Conservation (phyloP, 2,888 invertebrate species). For the Eledone cirrhosa region DNA sequence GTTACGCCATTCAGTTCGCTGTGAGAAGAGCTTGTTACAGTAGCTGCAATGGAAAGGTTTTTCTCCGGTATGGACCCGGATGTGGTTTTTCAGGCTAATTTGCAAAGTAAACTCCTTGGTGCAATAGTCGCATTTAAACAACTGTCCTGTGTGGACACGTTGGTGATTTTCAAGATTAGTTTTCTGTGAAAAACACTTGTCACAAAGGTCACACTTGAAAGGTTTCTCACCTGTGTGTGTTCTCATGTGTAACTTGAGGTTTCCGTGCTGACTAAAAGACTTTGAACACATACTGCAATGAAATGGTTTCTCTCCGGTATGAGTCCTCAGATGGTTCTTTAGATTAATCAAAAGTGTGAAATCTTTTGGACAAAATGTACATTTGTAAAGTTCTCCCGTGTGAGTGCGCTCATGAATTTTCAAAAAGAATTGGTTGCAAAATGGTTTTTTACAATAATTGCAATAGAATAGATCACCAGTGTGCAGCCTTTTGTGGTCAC, state of each 20-base stretch:
- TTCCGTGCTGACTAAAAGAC: conserved; percentile 18
- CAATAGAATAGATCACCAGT: conserved; percentile 22
- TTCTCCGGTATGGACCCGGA: conserved; percentile 8
- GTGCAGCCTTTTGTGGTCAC: conserved; percentile 3
- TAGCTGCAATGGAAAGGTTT: conserved; percentile 19
- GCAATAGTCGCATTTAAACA: conserved; percentile 22
- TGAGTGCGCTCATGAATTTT: conserved; percentile 16
- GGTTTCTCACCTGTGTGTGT: conserved; percentile 21
- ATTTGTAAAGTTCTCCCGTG: conserved; percentile 3
- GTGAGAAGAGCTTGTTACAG: conserved; percentile 19
- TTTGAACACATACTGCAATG: conserved; percentile 1
- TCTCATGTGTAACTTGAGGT: conserved; percentile 14
- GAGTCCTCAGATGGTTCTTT: conserved; percentile 8
- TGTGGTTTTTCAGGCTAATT: conserved; percentile 23
- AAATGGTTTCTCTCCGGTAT: conserved; percentile 11
- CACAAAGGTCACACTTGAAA: conserved; percentile 24
- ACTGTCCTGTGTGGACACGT: conserved; percentile 1
- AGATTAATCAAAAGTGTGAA: conserved; percentile 14
- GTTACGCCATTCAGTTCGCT: conserved; percentile 23
- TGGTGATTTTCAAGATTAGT: conserved; percentile 13
- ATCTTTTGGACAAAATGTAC: conserved; percentile 18
- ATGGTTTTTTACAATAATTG: conserved; percentile 12
- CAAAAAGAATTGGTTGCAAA: conserved; percentile 16
- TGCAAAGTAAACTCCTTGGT: conserved; percentile 20
- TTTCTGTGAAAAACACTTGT: conserved; percentile 23